Evolutionary conservation across 2,113 vertebrate species (phyloP).

Genomic region (Elephas maximus): DNA sequence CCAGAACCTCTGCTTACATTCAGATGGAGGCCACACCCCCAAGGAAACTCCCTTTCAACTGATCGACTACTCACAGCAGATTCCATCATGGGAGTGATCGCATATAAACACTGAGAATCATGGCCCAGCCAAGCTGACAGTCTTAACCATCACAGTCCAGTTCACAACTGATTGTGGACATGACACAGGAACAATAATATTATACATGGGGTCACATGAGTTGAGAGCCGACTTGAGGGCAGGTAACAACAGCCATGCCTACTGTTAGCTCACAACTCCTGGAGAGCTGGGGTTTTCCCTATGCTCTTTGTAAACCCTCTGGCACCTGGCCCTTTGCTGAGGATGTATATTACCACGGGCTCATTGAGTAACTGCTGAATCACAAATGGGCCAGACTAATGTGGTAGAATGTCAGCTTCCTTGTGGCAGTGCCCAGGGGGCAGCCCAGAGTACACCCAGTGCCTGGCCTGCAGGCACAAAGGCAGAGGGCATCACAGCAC

Average conservation of each 20-base stretch:
- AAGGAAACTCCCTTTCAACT: too few relatives aligned
- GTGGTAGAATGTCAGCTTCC: fast-evolving
- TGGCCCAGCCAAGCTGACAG: too few relatives aligned
- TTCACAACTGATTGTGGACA: not conserved
- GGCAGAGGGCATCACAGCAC: not conserved
- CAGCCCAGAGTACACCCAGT: fast-evolving
- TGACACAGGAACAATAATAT: not conserved
- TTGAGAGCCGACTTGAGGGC: not conserved
- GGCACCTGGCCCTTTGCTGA: too few relatives aligned
- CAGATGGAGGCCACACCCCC: too few relatives aligned
- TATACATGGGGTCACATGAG: not conserved
- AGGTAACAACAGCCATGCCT: not conserved
- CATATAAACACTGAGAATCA: too few relatives aligned
- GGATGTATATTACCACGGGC: fast-evolving
- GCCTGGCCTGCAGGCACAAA: not conserved
- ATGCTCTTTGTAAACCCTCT: not conserved
- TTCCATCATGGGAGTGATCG: too few relatives aligned
- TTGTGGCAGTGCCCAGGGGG: fast-evolving
- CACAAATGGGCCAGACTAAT: too few relatives aligned
- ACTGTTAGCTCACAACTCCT: not conserved
- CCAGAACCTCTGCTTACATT: too few relatives aligned
- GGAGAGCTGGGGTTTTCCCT: not conserved
- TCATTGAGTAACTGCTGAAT: fast-evolving
- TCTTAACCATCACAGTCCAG: too few relatives aligned
- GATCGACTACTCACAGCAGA: too few relatives aligned